Conservation (phyloP, 2,797 vertebrate genomes). For the Catharus ustulatus region DNA sequence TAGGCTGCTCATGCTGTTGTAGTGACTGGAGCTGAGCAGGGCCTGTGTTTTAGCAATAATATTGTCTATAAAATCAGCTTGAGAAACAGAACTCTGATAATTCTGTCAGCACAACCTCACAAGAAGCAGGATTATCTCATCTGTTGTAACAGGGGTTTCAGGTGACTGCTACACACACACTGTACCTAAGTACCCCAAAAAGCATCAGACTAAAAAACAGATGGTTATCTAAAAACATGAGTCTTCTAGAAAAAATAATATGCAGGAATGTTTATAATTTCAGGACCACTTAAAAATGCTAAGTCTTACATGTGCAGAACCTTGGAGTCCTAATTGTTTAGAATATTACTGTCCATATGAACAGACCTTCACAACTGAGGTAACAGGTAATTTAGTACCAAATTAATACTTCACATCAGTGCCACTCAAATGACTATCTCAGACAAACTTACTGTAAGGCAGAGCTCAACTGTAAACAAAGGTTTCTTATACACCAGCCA, state of each 20-base stretch:
- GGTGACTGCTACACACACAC: background rate
- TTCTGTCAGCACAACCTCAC: background rate
- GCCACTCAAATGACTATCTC: background rate
- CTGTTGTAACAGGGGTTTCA: background rate
- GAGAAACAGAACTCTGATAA: background rate
- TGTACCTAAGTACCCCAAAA: background rate
- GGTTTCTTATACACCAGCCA: background rate
- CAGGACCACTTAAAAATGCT: background rate
- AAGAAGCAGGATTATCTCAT: background rate
- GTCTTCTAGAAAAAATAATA: background rate
- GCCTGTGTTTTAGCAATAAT: background rate
- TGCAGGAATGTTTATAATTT: fast-evolving
- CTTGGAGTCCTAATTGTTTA: background rate
- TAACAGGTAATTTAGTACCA: background rate
- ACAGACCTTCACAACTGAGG: background rate
- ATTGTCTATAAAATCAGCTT: background rate
- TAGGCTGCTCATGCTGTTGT: background rate
- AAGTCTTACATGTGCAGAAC: background rate
- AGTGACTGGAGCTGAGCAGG: background rate
- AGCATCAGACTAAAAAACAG: background rate
- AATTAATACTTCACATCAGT: background rate
- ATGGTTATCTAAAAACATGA: background rate
- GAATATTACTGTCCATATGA: background rate
- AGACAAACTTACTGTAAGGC: background rate
- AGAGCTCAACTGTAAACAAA: background rate